phyloP scores from a whole-genome alignment of 2,797 vertebrate species.

The Okamejei kenojei region DNA sequence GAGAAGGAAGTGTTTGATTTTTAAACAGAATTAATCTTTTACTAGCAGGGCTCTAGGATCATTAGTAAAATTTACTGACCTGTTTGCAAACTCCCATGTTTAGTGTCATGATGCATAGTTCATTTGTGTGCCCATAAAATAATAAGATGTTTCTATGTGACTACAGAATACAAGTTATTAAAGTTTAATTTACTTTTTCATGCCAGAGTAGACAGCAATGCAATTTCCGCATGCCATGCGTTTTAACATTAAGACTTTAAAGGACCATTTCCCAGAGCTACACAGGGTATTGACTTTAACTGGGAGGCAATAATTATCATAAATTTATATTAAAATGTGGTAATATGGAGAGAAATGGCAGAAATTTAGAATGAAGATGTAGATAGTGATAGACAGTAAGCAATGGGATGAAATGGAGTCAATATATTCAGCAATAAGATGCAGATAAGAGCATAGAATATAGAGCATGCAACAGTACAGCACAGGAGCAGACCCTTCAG shows the following conservation, averaged over 20 bases:
- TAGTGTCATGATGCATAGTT: conserved; percentile 1
- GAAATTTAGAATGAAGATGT: neutral
- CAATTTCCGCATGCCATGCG: neutral
- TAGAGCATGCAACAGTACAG: no score
- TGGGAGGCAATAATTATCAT: conserved; percentile 11
- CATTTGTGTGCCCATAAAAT: conserved; percentile 29
- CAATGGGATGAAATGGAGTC: neutral
- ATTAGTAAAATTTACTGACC: conserved; percentile 21
- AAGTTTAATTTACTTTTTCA: conserved; percentile 36
- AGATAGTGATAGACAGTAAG: neutral
- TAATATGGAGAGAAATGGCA: neutral
- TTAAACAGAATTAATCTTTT: conserved; percentile 28
- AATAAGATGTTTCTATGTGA: conserved; percentile 34
- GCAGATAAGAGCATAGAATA: neutral
- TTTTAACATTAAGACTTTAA: conserved; percentile 27
- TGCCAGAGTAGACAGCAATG: conserved; percentile 36
- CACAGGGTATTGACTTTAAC: neutral
- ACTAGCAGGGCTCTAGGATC: neutral
- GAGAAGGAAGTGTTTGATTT: neutral
- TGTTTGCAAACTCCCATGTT: conserved; percentile 15
- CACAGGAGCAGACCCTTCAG: no score
- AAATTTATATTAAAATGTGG: conserved; percentile 7
- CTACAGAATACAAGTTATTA: conserved; percentile 31
- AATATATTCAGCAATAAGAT: neutral
- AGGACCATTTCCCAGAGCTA: neutral